These are phyloP conservation scores for Drosophila erecta DNA, from an alignment of 1,140 invertebrate genomes.

Conservation along the genomic window DNA sequence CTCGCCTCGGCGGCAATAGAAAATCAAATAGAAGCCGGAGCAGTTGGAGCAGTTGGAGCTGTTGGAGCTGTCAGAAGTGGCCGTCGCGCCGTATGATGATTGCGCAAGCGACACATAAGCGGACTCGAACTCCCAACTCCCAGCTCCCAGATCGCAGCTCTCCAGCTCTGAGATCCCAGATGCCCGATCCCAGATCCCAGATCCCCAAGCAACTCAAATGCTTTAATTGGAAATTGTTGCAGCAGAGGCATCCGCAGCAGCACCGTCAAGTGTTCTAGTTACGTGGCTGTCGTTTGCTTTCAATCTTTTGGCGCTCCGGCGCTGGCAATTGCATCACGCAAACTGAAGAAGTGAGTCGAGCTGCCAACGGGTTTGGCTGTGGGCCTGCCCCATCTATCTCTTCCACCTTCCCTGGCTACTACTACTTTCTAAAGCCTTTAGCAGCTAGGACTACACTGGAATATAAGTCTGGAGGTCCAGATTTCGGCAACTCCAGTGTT, in stretches of 20 bases:
- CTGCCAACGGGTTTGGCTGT: slow-evolving; percentile 63
- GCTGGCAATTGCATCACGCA: slow-evolving; percentile 78
- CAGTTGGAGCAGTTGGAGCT: slow-evolving; percentile 24
- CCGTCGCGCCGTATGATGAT: slow-evolving; percentile 71
- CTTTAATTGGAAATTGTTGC: slow-evolving; percentile 53
- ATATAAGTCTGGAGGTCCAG: background rate
- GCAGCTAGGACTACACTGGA: slow-evolving; percentile 4
- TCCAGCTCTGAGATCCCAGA: slow-evolving; percentile 23
- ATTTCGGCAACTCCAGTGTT: background rate
- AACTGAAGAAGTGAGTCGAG: slow-evolving; percentile 47
- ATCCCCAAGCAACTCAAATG: slow-evolving; percentile 30
- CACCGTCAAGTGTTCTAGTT: slow-evolving; percentile 81
- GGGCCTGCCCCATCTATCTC: slow-evolving; percentile 34
- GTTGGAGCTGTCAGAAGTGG: slow-evolving; percentile 69
- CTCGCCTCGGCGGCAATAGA: slow-evolving; percentile 38
- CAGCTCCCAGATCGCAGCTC: slow-evolving; percentile 9
- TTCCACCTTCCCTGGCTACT: slow-evolving; percentile 57
- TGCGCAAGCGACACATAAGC: slow-evolving; percentile 74
- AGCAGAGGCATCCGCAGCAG: slow-evolving; percentile 38
- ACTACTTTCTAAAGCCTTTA: slow-evolving; percentile 75
- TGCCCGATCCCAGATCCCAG: slow-evolving; percentile 15
- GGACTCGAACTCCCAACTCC: slow-evolving; percentile 30
- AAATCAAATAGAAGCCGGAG: slow-evolving; percentile 42
- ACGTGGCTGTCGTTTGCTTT: slow-evolving; percentile 80
- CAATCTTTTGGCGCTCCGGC: slow-evolving; percentile 78